These are phyloP conservation scores for Loripinus fragilis DNA, from an alignment of 2,888 invertebrate species.

Conservation along the genomic window DNA sequence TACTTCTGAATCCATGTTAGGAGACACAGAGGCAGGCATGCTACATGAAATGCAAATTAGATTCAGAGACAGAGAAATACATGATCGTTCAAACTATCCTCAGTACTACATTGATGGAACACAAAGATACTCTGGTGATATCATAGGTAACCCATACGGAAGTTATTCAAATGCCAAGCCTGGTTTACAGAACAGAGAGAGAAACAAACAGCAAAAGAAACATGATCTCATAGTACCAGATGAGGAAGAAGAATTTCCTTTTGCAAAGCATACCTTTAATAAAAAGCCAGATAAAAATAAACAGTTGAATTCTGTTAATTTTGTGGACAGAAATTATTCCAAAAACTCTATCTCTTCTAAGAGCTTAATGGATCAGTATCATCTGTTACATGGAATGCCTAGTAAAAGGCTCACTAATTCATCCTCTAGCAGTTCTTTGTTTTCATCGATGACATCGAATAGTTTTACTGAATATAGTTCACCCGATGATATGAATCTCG, in stretches of 20 bases:
- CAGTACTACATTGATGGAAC: neutral
- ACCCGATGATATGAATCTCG: neutral
- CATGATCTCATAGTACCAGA: conserved; percentile 73
- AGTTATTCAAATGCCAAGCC: neutral
- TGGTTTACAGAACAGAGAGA: neutral
- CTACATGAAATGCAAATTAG: neutral
- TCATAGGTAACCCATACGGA: neutral
- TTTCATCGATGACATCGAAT: conserved; percentile 51
- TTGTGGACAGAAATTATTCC: neutral
- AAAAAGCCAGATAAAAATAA: conserved; percentile 49
- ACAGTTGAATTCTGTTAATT: neutral
- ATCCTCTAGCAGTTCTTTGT: conserved; percentile 46
- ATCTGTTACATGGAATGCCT: neutral
- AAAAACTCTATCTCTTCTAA: conserved; percentile 47
- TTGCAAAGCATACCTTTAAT: conserved; percentile 68
- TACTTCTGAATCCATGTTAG: conserved; percentile 33
- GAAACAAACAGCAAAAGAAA: conserved; percentile 24
- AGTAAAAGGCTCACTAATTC: neutral
- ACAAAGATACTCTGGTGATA: neutral
- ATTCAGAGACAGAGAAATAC: neutral
- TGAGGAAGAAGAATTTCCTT: conserved; percentile 70
- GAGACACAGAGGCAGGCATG: conserved; percentile 15
- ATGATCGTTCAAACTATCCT: neutral
- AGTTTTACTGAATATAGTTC: neutral
- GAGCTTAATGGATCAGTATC: conserved; percentile 47